Evolutionary conservation across 2,113 vertebrate genomes (phyloP), one percentile per base, ranked within the genome.

Genomic region (Carollia perspicillata): DNA sequence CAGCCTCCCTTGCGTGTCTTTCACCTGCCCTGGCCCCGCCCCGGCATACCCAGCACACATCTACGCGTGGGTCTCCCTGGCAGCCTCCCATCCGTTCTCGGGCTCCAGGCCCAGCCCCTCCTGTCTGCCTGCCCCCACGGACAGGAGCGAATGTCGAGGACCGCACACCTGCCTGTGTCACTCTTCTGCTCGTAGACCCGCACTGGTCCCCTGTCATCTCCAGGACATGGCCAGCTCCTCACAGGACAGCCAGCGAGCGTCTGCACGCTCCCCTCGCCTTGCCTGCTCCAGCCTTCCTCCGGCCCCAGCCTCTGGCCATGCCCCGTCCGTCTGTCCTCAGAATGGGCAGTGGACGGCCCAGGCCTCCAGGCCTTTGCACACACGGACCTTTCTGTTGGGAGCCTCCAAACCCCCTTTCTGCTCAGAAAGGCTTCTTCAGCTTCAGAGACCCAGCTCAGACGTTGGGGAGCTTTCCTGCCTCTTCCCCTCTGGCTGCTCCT

Each of bases 241-340:
- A n/a, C 12, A 2, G 93, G 7, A 49, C 49, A 47, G 1, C 33
- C 4, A 35, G 12, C 1, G 86, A 60, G 16, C 5, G 3, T 13
- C 83, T 20, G 60, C 14, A 0, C 3, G 0, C 10, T 44, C 1
- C 1, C 35, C n/a, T 75, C 8, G 0, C 42, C 49, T 28, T 1
- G 0, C 20, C 65, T 37, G 68, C 37, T 26, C 42, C 11, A 2
- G 80, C 72, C 22, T 0, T 0, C n/a, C 49, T 13, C 22, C 4
- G 33, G 77, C 51, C 74, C 77, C 30, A 35, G 60, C 7, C n/a
- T 35, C 79, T 3, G 8, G 71, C 5, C 47, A 35, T 23, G 6
- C 0, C 1, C 22, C 3, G 3, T 3, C 11, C 42, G 42, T 37
- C 37, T 2, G 6, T 47, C 44, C 42, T 55, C 20, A 69, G 86